Evolutionary conservation across 2,113 vertebrate genomes (phyloP).

Genomic region (Isurus oxyrinchus): DNA sequence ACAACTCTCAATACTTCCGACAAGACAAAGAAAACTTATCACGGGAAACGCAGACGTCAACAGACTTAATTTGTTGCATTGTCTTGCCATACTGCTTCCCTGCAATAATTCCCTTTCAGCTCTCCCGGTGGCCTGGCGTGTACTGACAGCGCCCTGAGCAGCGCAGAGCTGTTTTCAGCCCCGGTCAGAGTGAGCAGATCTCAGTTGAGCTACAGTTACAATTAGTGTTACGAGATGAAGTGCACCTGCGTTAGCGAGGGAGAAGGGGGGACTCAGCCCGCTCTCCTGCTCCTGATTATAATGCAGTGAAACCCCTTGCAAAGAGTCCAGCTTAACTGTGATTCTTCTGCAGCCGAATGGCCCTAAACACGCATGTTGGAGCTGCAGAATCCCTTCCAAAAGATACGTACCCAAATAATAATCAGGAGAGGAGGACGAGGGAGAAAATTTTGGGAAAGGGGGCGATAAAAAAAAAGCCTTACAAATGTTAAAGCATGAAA

Average conservation of each 20-base stretch:
- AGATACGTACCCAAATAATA: not conserved
- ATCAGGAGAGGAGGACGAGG: not conserved
- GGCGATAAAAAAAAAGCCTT: not conserved
- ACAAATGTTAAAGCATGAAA: not conserved
- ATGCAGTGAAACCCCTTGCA: not conserved
- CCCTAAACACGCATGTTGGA: not conserved
- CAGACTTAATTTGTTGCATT: not conserved
- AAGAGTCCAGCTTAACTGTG: not conserved
- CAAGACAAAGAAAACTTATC: not conserved
- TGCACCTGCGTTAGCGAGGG: not conserved
- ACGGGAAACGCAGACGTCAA: not conserved
- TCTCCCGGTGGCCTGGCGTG: not conserved
- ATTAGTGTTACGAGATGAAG: not conserved
- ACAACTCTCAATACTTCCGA: not conserved
- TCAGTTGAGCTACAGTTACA: not conserved
- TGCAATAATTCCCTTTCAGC: not conserved
- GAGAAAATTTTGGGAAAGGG: not conserved
- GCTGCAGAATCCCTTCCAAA: not conserved
- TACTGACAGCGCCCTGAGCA: not conserved
- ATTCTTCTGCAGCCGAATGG: not conserved
- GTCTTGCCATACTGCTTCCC: not conserved
- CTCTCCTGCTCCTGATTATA: not conserved
- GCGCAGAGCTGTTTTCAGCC: not conserved
- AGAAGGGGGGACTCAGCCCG: not conserved
- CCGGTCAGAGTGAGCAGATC: not conserved